Evolutionary conservation across 2,113 vertebrate species (phyloP).

Genomic region (Ancistrus triradiatus): DNA sequence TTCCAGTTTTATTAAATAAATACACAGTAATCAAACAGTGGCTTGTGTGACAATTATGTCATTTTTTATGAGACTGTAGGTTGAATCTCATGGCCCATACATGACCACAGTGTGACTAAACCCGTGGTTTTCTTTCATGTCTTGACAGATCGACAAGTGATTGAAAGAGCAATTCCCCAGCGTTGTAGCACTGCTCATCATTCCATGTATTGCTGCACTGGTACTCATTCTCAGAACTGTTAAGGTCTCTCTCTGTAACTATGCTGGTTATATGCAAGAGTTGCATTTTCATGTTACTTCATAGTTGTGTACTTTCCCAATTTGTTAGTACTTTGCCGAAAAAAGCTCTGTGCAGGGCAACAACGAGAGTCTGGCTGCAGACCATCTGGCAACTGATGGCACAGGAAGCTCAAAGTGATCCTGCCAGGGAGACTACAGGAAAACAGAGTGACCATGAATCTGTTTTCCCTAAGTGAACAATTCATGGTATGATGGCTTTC

Average conservation of each 20-base stretch:
- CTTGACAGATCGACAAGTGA: conserved; percentile 18
- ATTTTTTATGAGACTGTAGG: background rate
- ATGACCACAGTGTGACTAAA: background rate
- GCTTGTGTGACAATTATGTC: background rate
- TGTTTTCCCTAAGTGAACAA: background rate
- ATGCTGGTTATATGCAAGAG: no score
- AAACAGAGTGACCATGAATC: background rate
- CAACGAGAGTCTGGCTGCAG: background rate
- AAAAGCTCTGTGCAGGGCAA: background rate
- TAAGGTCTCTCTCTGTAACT: background rate
- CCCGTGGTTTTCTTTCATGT: conserved; percentile 12
- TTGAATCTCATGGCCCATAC: conserved; percentile 1
- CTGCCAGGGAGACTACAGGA: no score
- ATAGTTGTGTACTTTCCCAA: background rate
- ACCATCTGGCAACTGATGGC: background rate
- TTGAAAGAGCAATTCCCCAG: conserved; percentile 9
- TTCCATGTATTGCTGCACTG: conserved; percentile 28
- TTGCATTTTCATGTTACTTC: no score
- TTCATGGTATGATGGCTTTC: conserved; percentile 5
- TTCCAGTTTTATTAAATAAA: background rate
- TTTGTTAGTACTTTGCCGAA: background rate
- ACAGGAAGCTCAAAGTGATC: no score
- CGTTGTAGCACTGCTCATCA: conserved; percentile 27
- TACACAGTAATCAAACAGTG: no score
- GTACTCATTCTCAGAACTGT: conserved; percentile 22